These are phyloP conservation scores for Argyra leucocephala DNA, from an alignment of 2,888 invertebrate species.

Conservation along the genomic window DNA sequence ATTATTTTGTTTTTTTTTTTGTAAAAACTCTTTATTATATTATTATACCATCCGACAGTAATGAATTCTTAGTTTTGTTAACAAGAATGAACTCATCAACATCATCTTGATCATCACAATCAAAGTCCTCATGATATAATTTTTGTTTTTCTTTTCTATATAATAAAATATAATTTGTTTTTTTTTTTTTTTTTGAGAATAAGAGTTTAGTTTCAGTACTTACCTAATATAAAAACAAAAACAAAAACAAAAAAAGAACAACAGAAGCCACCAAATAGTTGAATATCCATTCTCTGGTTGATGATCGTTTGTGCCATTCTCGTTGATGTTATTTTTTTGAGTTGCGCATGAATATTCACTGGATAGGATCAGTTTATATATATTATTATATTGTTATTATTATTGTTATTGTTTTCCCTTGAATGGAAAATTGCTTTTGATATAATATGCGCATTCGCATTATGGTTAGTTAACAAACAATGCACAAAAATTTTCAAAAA, in stretches of 20 bases:
- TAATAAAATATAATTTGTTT: too few species aligned
- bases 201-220: too few species aligned
- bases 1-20: not conserved
- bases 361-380: not conserved
- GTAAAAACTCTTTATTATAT: not conserved
- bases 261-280: not conserved
- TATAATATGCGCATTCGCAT: not conserved
- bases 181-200: too few species aligned
- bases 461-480: not conserved
- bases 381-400: too few species aligned
- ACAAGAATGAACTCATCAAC: not conserved
- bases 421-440: not conserved
- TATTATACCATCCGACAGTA: not conserved
- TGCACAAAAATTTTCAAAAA: not conserved
- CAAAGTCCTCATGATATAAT: not conserved
- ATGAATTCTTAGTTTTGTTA: not conserved
- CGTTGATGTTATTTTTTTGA: not conserved
- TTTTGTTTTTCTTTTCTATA: too few species aligned
- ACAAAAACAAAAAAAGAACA: too few species aligned
- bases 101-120: not conserved
- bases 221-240: too few species aligned
- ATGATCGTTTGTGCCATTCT: too few species aligned
- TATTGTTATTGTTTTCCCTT: too few species aligned
- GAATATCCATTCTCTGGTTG: too few species aligned
- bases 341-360: not conserved